These are phyloP conservation scores for Chaetops frenatus DNA, from an alignment of 2,113 vertebrate species.

Conservation along the genomic window DNA sequence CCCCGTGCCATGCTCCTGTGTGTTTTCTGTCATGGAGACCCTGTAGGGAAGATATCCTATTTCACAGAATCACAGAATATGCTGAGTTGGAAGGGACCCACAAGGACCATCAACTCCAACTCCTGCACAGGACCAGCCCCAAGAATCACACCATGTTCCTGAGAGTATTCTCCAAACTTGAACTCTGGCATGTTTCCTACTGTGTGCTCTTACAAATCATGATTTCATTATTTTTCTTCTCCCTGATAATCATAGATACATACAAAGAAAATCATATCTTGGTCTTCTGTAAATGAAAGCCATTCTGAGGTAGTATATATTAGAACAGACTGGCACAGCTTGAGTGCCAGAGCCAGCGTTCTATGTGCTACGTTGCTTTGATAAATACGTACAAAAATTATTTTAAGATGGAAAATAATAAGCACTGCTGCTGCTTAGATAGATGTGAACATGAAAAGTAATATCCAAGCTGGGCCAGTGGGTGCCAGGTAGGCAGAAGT, in stretches of 20 bases:
- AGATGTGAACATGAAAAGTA: neutral
- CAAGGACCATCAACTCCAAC: fast-evolving
- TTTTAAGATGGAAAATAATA: neutral
- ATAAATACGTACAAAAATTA: neutral
- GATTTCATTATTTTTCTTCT: neutral
- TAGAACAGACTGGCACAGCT: neutral
- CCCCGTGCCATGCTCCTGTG: neutral
- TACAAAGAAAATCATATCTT: neutral
- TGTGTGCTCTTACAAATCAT: neutral
- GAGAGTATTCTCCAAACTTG: neutral
- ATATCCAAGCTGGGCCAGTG: neutral
- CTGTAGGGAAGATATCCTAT: neutral
- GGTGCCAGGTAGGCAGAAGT: neutral
- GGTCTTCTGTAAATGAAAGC: neutral
- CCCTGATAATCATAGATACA: neutral
- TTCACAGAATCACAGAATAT: neutral
- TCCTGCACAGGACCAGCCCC: neutral
- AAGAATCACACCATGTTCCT: neutral
- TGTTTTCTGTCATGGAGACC: neutral
- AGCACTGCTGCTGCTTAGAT: neutral
- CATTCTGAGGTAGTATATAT: no score
- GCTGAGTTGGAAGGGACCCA: neutral
- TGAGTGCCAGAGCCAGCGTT: neutral
- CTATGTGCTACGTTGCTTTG: neutral
- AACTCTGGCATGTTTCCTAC: neutral